These are phyloP conservation scores for Agonopterix arenella DNA, from an alignment of 2,888 invertebrate species.

Conservation along the genomic window DNA sequence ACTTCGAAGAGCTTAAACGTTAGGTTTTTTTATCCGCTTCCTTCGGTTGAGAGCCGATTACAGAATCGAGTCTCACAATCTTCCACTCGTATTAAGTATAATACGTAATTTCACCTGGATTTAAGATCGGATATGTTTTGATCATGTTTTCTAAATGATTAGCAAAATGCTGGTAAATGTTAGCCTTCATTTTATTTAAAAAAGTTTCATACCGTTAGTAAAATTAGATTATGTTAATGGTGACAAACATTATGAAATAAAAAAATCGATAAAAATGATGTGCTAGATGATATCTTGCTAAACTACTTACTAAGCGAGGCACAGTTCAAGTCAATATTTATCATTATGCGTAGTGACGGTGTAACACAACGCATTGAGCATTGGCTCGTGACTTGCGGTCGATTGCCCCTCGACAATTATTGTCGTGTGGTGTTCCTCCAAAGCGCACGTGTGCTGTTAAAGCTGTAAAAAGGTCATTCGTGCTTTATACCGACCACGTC, in stretches of 20 bases:
- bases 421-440: conserved; percentile 60
- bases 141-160: conserved; percentile 20
- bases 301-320: no score
- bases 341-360: conserved; percentile 51
- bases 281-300: no score
- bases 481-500: conserved; percentile 40
- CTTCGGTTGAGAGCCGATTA: conserved; percentile 27
- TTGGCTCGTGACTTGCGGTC: conserved; percentile 56
- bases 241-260: no score
- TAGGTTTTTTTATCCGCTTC: conserved; percentile 26
- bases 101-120: conserved; percentile 1
- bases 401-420: conserved; percentile 56
- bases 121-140: no score
- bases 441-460: conserved; percentile 55
- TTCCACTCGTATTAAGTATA: conserved; percentile 1
- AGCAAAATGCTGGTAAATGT: no score
- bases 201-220: no score
- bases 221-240: no score
- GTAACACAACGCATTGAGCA: conserved; percentile 33
- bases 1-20: conserved; percentile 19
- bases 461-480: conserved; percentile 55
- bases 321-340: no score
- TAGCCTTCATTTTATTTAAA: no score
- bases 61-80: conserved; percentile 16
- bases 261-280: no score